Evolutionary conservation across 1,140 invertebrate species (phyloP), one percentile per base, ranked within the genome.

Genomic region (Pogonomyrmex barbatus): DNA sequence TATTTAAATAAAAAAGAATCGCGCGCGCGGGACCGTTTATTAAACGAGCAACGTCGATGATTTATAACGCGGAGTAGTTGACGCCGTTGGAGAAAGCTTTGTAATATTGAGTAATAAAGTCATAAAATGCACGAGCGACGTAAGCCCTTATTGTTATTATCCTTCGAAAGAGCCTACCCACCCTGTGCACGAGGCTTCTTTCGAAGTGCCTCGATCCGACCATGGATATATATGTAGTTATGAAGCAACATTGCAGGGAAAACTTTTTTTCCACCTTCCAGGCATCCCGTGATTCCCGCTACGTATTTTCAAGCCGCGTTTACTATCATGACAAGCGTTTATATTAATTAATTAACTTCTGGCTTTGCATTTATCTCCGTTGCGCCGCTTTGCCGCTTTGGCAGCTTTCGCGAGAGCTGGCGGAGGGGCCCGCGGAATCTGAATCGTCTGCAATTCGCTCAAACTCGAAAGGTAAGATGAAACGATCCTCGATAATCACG

Each of bases 301-400:
- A 81, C 36, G 47, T 56, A 68, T 68, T 81, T 81, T 17, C 77
- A 67, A 79, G n/a, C 62, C 54, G 36, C 77, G 60, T 39, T 67
- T 50, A 63, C 76, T 36, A 79, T 67, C 62, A 33, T 67, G 62
- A 68, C 77, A 70, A 70, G 77, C 77, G 77, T 81, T 81, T 42
- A 56, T 54, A 81, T 81, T 81, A 81, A 81, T 81, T 81, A 79
- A 79, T 81, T 70, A 70, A 70, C 47, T 70, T 54, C 65, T 70
- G 47, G 54, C 36, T 68, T 54, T 56, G 77, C n/a, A 30, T 52
- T 39, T 50, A 70, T 42, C 45, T 54, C 14, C 62, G 45, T 30
- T 68, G 47, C 63, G 12, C 12, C 8, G 56, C 24, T 77, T 47
- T n/a, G 73, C 45, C 47, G 75, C 75, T 62, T 81, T 12, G n/a